Base-by-base conservation (phyloP, 2,113 vertebrate species). In the Dolichotis patagonum region DNA sequence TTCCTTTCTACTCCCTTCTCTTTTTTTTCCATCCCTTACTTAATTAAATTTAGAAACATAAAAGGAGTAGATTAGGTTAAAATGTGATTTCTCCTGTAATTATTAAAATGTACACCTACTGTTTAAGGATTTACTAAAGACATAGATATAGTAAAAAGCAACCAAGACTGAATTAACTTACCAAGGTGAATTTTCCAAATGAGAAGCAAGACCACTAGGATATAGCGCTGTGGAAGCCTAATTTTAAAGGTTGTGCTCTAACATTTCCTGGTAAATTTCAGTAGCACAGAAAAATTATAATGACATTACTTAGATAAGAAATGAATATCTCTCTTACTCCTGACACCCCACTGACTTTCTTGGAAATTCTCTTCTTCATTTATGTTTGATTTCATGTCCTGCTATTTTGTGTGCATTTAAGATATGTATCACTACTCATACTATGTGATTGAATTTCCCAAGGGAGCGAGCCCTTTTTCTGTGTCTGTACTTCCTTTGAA, bases 391-490 rank as follows among this genome's bases (percentile, higher is more conserved):
- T 41, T 90, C 41, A 54, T 71, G 22, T 24, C 58, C 43, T 92
- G 19, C n/a, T 41, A n/a, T 85, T n/a, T 19, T 93, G 28, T 7
- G 90, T 52, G 52, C 6, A 78, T 81, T 88, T 60, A 73, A 96
- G 87, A 82, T 85, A 62, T 38, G 65, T 87, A 35, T 0, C 19
- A 69, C 54, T 7, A 46, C 62, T 91, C 10, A 86, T 63, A 91
- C 73, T 77, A 26, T 71, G 35, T 62, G 22, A 46, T 82, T 56
- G 92, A 73, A 91, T 85, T 96, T 32, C 75, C 52, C n/a, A 93
- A 85, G 38, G 8, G 19, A 95, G 16, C 0, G 19, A 95, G 16
- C 0, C 17, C 9, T 91, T 93, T 8, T n/a, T 86, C 26, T 46
- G 12, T 73, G 8, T 54, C 12, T 8, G 11, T 63, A 38, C 4